Base-by-base conservation (phyloP, 2,113 vertebrate genomes). In the Callipepla californica region DNA sequence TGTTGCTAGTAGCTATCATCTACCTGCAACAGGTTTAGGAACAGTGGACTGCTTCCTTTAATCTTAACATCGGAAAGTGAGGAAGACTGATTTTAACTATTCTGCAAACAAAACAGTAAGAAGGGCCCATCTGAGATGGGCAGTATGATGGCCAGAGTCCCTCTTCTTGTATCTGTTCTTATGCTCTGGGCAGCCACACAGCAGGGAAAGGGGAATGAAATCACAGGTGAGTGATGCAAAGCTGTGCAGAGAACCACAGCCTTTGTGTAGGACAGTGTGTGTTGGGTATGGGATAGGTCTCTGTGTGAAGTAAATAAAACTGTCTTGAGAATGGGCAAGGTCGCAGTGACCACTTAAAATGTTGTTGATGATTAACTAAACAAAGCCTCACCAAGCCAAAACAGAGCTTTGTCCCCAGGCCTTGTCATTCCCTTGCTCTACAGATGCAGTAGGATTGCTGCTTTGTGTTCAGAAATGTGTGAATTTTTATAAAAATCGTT, bases 211-310 rank as follows among this genome's bases (percentile, higher is more conserved):
- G 94, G 90, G 77, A 91, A 85, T 74, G 94, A 78, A 73, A 92
- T 94, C 47, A 94, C 96, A 93, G 96, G 97, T 97, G 59, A 95
- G 96, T 95, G 78, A 74, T 50, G 55, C 67, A 85, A 44, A 77
- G 16, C 38, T 38, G 20, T 7, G n/a, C 36, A 45, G 73, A 80
- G 20, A 36, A 62, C 51, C 51, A 23, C 0, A 1, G 9, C 8
- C 57, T 13, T 66, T 62, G 16, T 42, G 48, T 42, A 51, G 48
- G 18, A 21, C 62, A 51, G 17, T 38, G 59, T 30, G 9, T 21
- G 11, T 78, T 72, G 80, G 38, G 12, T 85, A 47, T 38, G 55
- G 53, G 26, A 2, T 83, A 32, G 22, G 16, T 91, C n/a, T 55
- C 91, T 65, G 23, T 30, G 48, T 25, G 26, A 72, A 90, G 68